A percentile compares a stretch with the other conserved stretches of the same genome.
Evolutionary conservation across 2,797 vertebrate genomes (phyloP).

Genomic region (Mus spretus): DNA sequence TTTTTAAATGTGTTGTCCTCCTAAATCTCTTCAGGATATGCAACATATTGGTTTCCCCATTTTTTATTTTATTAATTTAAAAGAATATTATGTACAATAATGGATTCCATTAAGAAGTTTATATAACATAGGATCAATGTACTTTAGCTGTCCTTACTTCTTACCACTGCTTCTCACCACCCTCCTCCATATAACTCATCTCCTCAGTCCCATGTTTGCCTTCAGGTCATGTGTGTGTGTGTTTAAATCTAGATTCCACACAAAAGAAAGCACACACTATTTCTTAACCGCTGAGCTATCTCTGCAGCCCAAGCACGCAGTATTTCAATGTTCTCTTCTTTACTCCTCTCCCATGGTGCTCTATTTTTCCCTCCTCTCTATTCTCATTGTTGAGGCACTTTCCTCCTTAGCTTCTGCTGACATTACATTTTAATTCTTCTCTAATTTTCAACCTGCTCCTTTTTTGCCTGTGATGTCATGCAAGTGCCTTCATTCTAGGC

Average conservation of each 20-base stretch:
- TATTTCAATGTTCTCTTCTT: not conserved
- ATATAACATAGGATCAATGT: not conserved
- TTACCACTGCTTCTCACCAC: not conserved
- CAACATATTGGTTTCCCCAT: not conserved
- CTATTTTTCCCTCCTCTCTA: not conserved
- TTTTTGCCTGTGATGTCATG: not conserved
- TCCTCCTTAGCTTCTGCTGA: slow-evolving; percentile 49
- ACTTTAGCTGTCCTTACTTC: not conserved
- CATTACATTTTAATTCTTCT: slow-evolving; percentile 4
- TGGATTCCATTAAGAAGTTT: not conserved
- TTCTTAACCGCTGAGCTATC: too few species aligned
- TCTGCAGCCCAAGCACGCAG: not conserved
- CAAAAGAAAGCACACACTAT: not conserved
- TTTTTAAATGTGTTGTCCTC: slow-evolving; percentile 37
- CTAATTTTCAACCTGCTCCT: slow-evolving; percentile 34
- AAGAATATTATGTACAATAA: not conserved
- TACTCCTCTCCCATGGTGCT: not conserved
- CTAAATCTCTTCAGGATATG: not conserved
- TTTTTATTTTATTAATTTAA: not conserved
- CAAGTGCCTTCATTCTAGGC: slow-evolving; percentile 34
- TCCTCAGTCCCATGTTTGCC: not conserved
- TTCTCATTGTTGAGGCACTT: not conserved
- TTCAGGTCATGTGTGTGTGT: not conserved
- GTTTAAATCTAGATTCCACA: not conserved
- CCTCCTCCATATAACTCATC: not conserved